A percentile compares a stretch with the other conserved stretches of the same genome.
Evolutionary conservation across 2,113 vertebrate species (phyloP).

Genomic region (human): GRCh38 chr7:87541001-87541500

Average conservation of each 20-base stretch:
- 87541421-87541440: conserved; percentile 76
- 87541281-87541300: not conserved
- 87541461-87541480: conserved; percentile 85
- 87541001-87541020: not conserved
- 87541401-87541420: conserved; percentile 91
- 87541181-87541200: not conserved
- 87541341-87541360: conserved; percentile 86
- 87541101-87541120: not conserved
- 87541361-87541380: conserved; percentile 95
- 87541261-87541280: not conserved
- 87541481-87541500: not conserved
- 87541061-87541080: not conserved
- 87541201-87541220: not conserved
- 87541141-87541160: not conserved
- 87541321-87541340: conserved; percentile 14
- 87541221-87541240: not conserved
- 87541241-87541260: not conserved
- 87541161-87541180: not conserved
- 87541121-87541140: not conserved
- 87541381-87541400: conserved; percentile 88
- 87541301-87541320: not conserved
- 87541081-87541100: not conserved
- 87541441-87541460: conserved; percentile 33
- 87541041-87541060: not conserved
- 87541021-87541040: not conserved